Base-by-base conservation (phyloP, 2,113 vertebrate species). In the Columba janthina region DNA sequence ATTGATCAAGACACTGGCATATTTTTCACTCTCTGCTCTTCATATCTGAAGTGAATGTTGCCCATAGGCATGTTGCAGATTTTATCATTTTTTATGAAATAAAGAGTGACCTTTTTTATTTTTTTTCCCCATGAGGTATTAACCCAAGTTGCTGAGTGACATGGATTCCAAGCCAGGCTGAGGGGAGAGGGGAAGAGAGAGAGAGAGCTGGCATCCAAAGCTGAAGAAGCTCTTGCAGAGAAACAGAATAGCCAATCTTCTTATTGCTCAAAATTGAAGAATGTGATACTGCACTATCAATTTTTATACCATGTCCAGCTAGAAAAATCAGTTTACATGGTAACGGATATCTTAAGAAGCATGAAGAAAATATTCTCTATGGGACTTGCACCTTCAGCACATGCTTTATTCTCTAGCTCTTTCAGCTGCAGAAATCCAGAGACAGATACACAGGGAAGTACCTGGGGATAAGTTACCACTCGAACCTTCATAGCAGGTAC, bases 1-100 rank as follows among this genome's bases (percentile, higher is more conserved):
- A 81, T 2, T 53, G 53, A 73, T 70, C 0, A 0, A 94, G 54
- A 86, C n/a, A 58, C 12, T 29, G n/a, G 6, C 22, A 22, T 50
- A 67, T 79, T 77, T 70, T 77, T 31, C 15, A 70, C 26, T 34
- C 62, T 6, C 11, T 57, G 3, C 31, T 50, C n/a, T 50, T 62
- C 57, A 19, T 13, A 31, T 10, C 54, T 85, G 38, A 64, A 60
- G 16, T 44, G 40, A 87, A 77, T 17, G 28, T 18, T 69, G 17
- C 13, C 60, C 36, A 58, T 5, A 36, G 40, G 26, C 48, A 34
- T 6, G 5, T 5, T 64, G 32, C 19, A 71, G 31, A 61, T 62
- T 62, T 80, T 76, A 29, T 65, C 77, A 53, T 20, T 50, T 91
- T 76, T 67, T 51, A 24, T n/a, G 36, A 90, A 85, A 65, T 7